Base-by-base conservation (phyloP, 2,113 vertebrate genomes). In the Typhlomys cinereus region DNA sequence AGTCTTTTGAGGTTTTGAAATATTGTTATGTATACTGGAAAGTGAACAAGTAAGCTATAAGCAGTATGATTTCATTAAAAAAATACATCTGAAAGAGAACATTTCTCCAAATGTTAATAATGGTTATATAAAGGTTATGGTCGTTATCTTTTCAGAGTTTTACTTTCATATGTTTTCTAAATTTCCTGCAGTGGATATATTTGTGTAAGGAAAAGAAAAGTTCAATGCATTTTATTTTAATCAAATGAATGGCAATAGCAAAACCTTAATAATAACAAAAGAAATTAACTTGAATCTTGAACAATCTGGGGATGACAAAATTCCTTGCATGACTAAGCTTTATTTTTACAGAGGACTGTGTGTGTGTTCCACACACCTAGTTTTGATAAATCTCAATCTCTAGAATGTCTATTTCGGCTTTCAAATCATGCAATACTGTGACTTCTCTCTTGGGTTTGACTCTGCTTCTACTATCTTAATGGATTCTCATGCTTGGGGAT, bases 21-120 rank as follows among this genome's bases (percentile, higher is more conserved):
- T 71, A 48, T 18, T 62, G 82, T 91, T 91, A 14, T 50, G 52
- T 71, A 31, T 46, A 67, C 66, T 78, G 7, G 64, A 73, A 84
- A 85, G 66, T n/a, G 50, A 36, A 82, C 9, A 88, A 87, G 39
- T 46, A 59, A 67, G 1, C 1, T 85, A 25, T 57, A 89, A 29
- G 14, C 5, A 61, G 78, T 23, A 73, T 34, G 6, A 44, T 90
- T 92, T 78, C 18, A 73, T 5, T 66, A 36, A 29, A 17, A 83
- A 91, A 95, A 48, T 44, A 59, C 8, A 0, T 34, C n/a, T 21
- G 44, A 57, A 7, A 44, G 1, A 61, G 29, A 91, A 70, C 17
- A 74, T 74, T 92, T 88, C 9, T 82, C 27, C 41, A 94, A 92
- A 85, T 75, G 17, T 73, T 52, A 94, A 83, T 59, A 64, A 83